A percentile compares a stretch with the other conserved stretches of the same genome.
phyloP scores from a whole-genome alignment of 92 coral and sea anemone species.

The Plumapathes pennacea region DNA sequence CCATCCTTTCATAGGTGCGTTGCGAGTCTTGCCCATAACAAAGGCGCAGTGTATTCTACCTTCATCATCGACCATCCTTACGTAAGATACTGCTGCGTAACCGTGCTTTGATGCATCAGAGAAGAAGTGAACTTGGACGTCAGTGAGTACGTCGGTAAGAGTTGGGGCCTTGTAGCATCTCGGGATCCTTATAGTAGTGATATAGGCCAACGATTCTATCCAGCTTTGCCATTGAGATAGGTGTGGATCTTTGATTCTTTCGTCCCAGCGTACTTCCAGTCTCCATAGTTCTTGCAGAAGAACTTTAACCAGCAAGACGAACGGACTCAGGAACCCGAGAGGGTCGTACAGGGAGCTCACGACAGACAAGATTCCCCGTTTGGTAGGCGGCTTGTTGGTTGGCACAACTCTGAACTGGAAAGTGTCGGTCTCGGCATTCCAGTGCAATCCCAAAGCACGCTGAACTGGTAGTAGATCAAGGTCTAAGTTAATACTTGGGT shows the following conservation, averaged over 20 bases:
- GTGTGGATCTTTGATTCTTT: conserved; percentile 29
- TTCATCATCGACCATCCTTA: conserved; percentile 13
- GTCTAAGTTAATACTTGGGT: conserved; percentile 41
- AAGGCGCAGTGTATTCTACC: conserved; percentile 6
- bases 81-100: conserved; percentile 16
- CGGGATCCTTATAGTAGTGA: conserved; percentile 24
- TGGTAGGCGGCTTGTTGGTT: conserved; percentile 29
- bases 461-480: conserved; percentile 52
- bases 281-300: conserved; percentile 52
- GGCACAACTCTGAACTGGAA: conserved; percentile 37
- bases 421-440: conserved; percentile 55
- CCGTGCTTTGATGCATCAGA: conserved; percentile 12
- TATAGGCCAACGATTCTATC: conserved; percentile 39
- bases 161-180: conserved; percentile 20
- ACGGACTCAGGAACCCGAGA: conserved; percentile 47
- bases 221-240: conserved; percentile 26
- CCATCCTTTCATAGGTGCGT: conserved; percentile 6
- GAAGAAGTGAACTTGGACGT: conserved; percentile 14
- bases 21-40: conserved; percentile 15
- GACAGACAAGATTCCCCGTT: conserved; percentile 44
- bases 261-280: conserved; percentile 39
- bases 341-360: conserved; percentile 54
- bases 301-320: conserved; percentile 38
- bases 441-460: conserved; percentile 48
- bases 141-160: background rate